Percentiles rank a stretch among this genome's conserved stretches.
Conservation (phyloP, 2,888 invertebrate species). For the Marasmarcha lunaedactyla region DNA sequence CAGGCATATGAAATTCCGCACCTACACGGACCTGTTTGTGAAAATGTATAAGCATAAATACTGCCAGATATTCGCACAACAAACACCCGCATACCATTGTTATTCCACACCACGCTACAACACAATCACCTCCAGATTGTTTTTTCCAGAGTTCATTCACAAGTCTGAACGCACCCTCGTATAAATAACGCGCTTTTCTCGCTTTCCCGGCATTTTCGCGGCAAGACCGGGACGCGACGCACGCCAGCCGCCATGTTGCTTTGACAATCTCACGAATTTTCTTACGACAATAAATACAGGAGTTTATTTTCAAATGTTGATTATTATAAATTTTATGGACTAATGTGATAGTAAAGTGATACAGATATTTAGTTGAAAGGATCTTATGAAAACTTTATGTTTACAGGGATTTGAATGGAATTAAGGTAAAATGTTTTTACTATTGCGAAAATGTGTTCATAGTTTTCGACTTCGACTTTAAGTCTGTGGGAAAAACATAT, state of each 20-base stretch:
- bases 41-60: no score
- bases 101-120: no score
- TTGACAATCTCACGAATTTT: background rate
- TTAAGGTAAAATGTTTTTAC: no score
- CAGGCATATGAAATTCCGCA: no score
- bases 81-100: no score
- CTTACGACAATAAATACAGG: background rate
- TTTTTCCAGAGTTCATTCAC: conserved; percentile 4
- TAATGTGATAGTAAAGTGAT: background rate
- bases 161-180: conserved; percentile 1
- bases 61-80: no score
- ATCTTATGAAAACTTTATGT: background rate
- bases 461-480: no score
- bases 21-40: no score
- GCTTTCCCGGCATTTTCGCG: conserved; percentile 10
- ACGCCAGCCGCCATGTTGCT: background rate
- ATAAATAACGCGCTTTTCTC: conserved; percentile 7
- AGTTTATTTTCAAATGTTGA: background rate
- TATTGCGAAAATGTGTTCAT: no score
- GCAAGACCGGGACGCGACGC: background rate
- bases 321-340: background rate
- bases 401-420: background rate
- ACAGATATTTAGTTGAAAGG: background rate
- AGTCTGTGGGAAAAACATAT: no score
- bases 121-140: no score